Evolutionary conservation across 1,140 invertebrate genomes (phyloP), one percentile per base, ranked within the genome.

Genomic region (Anastrepha ludens): DNA sequence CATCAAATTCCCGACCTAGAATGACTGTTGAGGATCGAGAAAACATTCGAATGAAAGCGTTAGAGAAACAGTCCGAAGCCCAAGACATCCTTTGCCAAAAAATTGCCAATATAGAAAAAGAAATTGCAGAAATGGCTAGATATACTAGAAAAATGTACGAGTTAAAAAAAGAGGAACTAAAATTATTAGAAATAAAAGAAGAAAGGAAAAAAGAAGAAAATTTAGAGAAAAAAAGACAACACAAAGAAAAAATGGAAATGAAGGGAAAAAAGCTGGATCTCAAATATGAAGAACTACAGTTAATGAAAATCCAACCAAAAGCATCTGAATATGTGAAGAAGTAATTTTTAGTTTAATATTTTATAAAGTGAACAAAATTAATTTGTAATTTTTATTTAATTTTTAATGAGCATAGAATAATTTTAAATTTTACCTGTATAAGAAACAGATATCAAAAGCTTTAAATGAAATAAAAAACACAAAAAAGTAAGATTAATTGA

Each of bases 21-120:
- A 62, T 15, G 60, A 62, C 60, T 62, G 60, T 62, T 62, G 60
- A 62, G 60, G 60, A 62, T 62, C 11, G 60, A n/a, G 60, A 62
- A 62, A 13, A 9, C 60, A 62, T 62, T 62, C 8, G 60, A n/a
- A n/a, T 62, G 8, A 13, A 62, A 62, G 60, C 60, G 4, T 62
- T 17, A 17, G 60, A 62, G 4, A 62, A 62, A 13, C 60, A 62
- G 60, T 62, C 13, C 60, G 15, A 13, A 62, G 60, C 4, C 13
- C 60, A 62, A 13, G 60, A 62, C 15, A n/a, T 13, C 60, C 60
- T 62, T 62, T 62, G 15, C 60, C 7, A 62, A 62, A n/a, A 13
- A 62, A 13, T 62, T 62, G 3, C 60, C 4, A 62, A 62, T 5
- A 62, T 62, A 13, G 60, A 62, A n/a, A 62, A 62, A 62, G 15